A percentile compares a stretch with the other conserved stretches of the same genome.
These are phyloP conservation scores for Pristionchus japonicus DNA, from an alignment of 2,888 invertebrate species.

Conservation along the genomic window DNA sequence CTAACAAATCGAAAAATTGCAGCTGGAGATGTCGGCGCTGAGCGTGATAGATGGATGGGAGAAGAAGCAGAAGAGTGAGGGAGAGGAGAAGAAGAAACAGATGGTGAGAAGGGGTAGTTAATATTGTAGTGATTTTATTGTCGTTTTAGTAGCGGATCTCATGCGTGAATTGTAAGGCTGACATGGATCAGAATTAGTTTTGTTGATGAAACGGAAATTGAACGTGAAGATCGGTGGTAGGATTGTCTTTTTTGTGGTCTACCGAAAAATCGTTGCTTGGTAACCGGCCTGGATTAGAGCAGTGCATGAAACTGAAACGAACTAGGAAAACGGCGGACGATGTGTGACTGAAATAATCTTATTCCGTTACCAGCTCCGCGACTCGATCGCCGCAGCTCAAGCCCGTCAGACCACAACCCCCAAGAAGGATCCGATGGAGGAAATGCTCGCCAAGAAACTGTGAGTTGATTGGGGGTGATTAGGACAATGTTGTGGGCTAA, in stretches of 20 bases:
- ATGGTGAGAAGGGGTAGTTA: neutral
- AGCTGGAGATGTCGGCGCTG: neutral
- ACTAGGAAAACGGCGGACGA: neutral
- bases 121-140: neutral
- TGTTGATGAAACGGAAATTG: neutral
- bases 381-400: neutral
- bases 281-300: too few species aligned
- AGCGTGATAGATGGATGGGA: neutral
- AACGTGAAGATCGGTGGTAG: too few species aligned
- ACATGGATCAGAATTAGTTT: neutral
- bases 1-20: neutral
- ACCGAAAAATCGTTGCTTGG: too few species aligned
- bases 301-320: neutral
- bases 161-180: neutral
- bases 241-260: too few species aligned
- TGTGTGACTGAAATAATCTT: neutral
- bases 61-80: neutral
- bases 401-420: neutral
- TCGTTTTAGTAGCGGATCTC: neutral
- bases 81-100: slow-evolving; percentile 8
- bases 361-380: neutral
- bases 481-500: neutral
- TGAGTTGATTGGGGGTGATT: neutral
- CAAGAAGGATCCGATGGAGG: slow-evolving; percentile 20
- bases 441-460: slow-evolving; percentile 15